These are phyloP conservation scores for Coracias cyanogaster DNA, from an alignment of 2,797 vertebrate species.

Conservation along the genomic window DNA sequence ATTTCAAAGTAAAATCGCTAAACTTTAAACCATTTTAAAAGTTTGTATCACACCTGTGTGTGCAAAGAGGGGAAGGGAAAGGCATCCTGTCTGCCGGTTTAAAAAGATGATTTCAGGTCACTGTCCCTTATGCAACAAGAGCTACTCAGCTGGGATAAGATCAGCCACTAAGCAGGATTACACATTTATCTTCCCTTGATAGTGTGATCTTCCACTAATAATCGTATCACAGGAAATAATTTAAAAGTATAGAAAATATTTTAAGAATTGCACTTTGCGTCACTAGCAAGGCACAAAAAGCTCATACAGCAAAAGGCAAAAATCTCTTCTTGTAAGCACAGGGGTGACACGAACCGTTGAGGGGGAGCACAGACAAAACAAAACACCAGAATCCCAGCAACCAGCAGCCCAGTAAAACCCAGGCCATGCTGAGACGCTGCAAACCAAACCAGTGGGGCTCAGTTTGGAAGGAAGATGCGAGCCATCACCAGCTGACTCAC, in stretches of 20 bases:
- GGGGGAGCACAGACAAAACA: background rate
- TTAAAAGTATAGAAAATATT: background rate
- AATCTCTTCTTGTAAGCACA: background rate
- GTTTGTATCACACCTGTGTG: background rate
- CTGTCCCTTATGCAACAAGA: slow-evolving; percentile 37
- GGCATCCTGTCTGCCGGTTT: background rate
- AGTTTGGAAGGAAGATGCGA: fast-evolving
- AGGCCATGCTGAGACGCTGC: background rate
- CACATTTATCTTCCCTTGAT: background rate
- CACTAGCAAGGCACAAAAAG: background rate
- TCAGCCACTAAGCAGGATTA: slow-evolving; percentile 52
- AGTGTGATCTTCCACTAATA: slow-evolving; percentile 22
- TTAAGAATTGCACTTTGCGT: background rate
- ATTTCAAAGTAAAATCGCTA: background rate
- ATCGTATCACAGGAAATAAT: background rate
- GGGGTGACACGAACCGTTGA: fast-evolving
- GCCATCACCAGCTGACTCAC: background rate
- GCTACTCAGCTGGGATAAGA: slow-evolving; percentile 35
- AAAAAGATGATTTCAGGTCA: slow-evolving; percentile 41
- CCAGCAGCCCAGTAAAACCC: fast-evolving
- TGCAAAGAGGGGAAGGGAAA: background rate
- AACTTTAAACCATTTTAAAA: background rate
- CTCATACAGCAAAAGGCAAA: fast-evolving
- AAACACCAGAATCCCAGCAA: background rate
- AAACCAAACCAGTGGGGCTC: background rate